Evolutionary conservation across 1,140 invertebrate genomes (phyloP).

Genomic region (Centruroides sculpturatus): DNA sequence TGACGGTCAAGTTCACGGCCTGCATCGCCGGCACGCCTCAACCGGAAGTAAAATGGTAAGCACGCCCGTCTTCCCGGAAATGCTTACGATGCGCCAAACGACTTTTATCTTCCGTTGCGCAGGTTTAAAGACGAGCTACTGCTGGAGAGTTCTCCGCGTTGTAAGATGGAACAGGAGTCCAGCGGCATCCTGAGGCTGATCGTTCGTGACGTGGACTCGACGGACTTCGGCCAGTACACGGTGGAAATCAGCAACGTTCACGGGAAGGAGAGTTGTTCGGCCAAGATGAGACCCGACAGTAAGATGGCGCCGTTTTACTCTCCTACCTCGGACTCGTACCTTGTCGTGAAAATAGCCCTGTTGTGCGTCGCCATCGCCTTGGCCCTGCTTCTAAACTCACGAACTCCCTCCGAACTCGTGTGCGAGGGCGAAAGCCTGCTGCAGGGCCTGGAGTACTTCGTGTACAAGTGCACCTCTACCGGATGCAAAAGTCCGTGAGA

Average conservation of each 20-base stretch:
- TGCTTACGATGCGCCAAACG: too few species aligned
- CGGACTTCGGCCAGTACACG: conserved; percentile 67
- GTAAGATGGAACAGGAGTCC: conserved; percentile 63
- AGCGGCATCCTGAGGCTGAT: conserved; percentile 62
- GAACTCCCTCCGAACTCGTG: conserved; percentile 4
- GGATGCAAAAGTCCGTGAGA: neutral
- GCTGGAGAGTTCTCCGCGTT: conserved; percentile 60
- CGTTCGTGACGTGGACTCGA: conserved; percentile 43
- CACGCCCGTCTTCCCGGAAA: neutral
- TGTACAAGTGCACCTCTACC: conserved; percentile 7
- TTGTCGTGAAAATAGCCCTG: neutral
- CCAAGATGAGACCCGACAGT: conserved; percentile 68
- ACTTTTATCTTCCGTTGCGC: too few species aligned
- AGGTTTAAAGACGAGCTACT: conserved; percentile 51
- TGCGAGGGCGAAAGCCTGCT: neutral
- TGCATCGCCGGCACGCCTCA: conserved; percentile 70
- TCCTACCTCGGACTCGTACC: conserved; percentile 1
- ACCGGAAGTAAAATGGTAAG: conserved; percentile 65
- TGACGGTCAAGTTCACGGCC: conserved; percentile 81
- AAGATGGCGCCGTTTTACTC: conserved; percentile 27
- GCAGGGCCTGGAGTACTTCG: conserved; percentile 2
- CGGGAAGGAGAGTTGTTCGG: conserved; percentile 66
- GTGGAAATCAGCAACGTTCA: conserved; percentile 66
- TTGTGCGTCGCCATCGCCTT: neutral
- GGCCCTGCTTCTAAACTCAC: neutral